Conservation (phyloP, 2,113 vertebrate species). For the Centropus bengalensis region DNA sequence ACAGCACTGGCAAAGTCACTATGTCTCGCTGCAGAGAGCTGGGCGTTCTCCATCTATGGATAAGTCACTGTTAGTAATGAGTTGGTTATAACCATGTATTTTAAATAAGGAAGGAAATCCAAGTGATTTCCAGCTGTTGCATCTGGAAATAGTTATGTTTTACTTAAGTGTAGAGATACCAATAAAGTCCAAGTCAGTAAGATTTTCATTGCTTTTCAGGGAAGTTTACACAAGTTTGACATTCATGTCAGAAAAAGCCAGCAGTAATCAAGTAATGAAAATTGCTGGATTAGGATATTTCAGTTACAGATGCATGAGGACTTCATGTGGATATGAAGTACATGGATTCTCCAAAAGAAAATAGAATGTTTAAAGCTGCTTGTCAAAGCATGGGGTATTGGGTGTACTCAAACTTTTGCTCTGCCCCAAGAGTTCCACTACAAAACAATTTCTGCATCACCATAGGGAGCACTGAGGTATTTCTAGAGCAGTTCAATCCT, state of each 20-base stretch:
- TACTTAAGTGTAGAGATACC: not conserved
- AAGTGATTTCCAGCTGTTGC: not conserved
- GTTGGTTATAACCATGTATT: not conserved
- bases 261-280: not conserved
- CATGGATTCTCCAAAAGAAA: not conserved
- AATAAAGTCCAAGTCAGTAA: not conserved
- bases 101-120: not conserved
- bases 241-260: not conserved
- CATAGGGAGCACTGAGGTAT: not conserved
- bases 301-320: not conserved
- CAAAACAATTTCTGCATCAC: not conserved
- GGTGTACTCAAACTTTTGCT: not conserved
- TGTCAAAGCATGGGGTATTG: not conserved
- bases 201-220: not conserved
- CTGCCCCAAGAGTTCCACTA: not conserved
- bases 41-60: conserved; percentile 82
- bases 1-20: conserved; percentile 68
- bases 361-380: not conserved
- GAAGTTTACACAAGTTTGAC: not conserved
- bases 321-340: not conserved
- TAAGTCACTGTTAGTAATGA: not conserved
- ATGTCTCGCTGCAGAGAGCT: conserved; percentile 74
- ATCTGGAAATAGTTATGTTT: not conserved
- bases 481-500: not conserved
- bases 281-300: not conserved